These are phyloP conservation scores for Danio kyathit DNA, from an alignment of 2,797 vertebrate genomes.

Conservation along the genomic window DNA sequence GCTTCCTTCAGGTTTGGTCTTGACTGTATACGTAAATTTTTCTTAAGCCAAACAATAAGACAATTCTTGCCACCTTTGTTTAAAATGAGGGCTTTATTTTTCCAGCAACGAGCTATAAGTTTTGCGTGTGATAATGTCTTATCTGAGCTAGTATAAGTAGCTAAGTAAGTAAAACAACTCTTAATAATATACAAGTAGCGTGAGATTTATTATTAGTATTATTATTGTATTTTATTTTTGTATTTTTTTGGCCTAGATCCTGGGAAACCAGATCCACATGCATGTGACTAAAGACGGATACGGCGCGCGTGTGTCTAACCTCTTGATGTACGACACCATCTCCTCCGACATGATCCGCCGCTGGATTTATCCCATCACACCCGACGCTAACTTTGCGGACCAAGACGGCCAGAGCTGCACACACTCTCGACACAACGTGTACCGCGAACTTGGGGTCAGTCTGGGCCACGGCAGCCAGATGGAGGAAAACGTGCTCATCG, in stretches of 20 bases:
- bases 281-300: slow-evolving; percentile 90
- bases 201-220: too few species aligned
- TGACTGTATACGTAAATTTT: too few species aligned
- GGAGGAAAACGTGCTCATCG: slow-evolving; percentile 94
- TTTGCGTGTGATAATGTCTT: too few species aligned
- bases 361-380: slow-evolving; percentile 95
- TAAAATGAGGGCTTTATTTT: too few species aligned
- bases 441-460: slow-evolving; percentile 91
- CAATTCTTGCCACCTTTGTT: too few species aligned
- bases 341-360: slow-evolving; percentile 92
- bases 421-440: slow-evolving; percentile 96
- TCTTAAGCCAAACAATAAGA: too few species aligned
- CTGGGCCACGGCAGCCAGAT: slow-evolving; percentile 93
- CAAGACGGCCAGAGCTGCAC: slow-evolving; percentile 84
- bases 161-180: too few species aligned
- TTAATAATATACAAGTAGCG: too few species aligned
- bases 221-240: too few species aligned
- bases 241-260: slow-evolving; percentile 87
- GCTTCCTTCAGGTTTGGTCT: too few species aligned
- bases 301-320: slow-evolving; percentile 91
- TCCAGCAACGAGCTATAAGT: too few species aligned
- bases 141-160: too few species aligned
- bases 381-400: slow-evolving; percentile 91
- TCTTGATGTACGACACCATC: slow-evolving; percentile 93
- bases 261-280: slow-evolving; percentile 98